Base-by-base conservation (phyloP, 2,888 invertebrate genomes). In the Mechanitis mazaeus region DNA sequence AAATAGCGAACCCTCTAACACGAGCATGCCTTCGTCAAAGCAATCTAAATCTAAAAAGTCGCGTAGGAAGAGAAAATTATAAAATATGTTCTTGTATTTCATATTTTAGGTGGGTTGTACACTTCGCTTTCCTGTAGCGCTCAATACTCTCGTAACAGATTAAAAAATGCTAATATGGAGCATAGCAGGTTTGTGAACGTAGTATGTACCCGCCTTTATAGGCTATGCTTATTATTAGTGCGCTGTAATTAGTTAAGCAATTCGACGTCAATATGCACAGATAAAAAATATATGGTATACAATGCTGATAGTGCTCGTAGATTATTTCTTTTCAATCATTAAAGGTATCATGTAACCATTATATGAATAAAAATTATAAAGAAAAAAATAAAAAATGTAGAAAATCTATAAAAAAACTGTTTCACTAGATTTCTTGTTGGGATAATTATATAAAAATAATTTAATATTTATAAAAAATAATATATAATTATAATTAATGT, bases 31-130 rank as follows among this genome's bases (percentile, higher is more conserved):
- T 72, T 80, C 78, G 56, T 73, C 80, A 70, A 90, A 90, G 77
- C 85, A 84, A 80, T 84, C 87, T 47, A 88, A 89, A 68, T 85
- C 90, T 74, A 91, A 91, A 75, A 92, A 92, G 75, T 85, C 92
- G 58, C 93, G 92, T 75, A 92, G 91, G 76, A 92, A 92, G 85
- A 91, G 92, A 77, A 93, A 92, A 83, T 93, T 92, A 89, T 75
- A 73, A 72, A 71, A 69, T 59, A 82, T 83, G 81, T 84, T 83
- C 80, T 66, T 70, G 61, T 67, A 63, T 69, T 71, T 74, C 75
- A 75, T 72, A 70, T 76, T 61, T 64, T 63, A 76, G 72, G 38
- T 50, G 42, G 42, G 9, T 7, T 7, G 42, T 42, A 42, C 11
- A 42, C 9, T 42, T 2, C 9, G 11, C 35, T 35, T 6, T 35